A percentile compares a stretch with the other conserved stretches of the same genome.
phyloP scores from a whole-genome alignment of 2,797 vertebrate genomes.

The Adrianichthys oophorus region DNA sequence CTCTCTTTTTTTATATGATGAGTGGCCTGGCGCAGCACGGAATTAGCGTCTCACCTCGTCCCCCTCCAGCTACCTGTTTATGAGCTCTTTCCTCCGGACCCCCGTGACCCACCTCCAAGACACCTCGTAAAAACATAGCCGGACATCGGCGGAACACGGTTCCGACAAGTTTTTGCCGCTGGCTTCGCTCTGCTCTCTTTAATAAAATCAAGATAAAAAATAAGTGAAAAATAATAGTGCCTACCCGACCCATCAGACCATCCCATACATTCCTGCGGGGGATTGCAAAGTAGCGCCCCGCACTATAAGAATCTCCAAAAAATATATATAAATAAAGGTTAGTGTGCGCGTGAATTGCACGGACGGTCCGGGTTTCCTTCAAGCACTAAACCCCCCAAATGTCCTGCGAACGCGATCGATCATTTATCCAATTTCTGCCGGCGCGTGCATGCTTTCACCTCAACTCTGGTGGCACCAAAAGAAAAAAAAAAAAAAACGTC shows the following conservation, averaged over 20 bases:
- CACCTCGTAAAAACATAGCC: slow-evolving; percentile 93
- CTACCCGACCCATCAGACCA: slow-evolving; percentile 81
- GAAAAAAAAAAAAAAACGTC: slow-evolving; percentile 38
- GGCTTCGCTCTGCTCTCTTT: slow-evolving; percentile 74
- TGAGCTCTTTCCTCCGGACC: slow-evolving; percentile 85
- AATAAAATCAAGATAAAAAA: slow-evolving; percentile 99
- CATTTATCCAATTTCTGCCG: slow-evolving; percentile 59
- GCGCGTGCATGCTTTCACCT: slow-evolving; percentile 62
- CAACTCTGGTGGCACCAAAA: slow-evolving; percentile 65
- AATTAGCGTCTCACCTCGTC: slow-evolving; percentile 84
- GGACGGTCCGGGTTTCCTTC: slow-evolving; percentile 54
- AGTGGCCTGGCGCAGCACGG: slow-evolving; percentile 82
- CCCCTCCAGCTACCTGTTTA: slow-evolving; percentile 85
- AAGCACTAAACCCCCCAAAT: slow-evolving; percentile 41
- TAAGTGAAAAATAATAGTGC: slow-evolving; percentile 92
- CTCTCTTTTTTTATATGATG: slow-evolving; percentile 62
- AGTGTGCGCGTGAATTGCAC: slow-evolving; percentile 57
- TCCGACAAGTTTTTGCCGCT: slow-evolving; percentile 69
- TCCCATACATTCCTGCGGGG: slow-evolving; percentile 79
- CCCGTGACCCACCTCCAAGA: slow-evolving; percentile 86
- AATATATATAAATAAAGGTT: slow-evolving; percentile 28
- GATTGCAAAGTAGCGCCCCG: slow-evolving; percentile 68
- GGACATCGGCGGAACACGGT: slow-evolving; percentile 77
- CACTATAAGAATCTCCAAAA: slow-evolving; percentile 67
- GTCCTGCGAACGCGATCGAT: slow-evolving; percentile 63